Evolutionary conservation across 2,113 vertebrate genomes (phyloP), one percentile per base, ranked within the genome.

Genomic region (Dascyllus trimaculatus): DNA sequence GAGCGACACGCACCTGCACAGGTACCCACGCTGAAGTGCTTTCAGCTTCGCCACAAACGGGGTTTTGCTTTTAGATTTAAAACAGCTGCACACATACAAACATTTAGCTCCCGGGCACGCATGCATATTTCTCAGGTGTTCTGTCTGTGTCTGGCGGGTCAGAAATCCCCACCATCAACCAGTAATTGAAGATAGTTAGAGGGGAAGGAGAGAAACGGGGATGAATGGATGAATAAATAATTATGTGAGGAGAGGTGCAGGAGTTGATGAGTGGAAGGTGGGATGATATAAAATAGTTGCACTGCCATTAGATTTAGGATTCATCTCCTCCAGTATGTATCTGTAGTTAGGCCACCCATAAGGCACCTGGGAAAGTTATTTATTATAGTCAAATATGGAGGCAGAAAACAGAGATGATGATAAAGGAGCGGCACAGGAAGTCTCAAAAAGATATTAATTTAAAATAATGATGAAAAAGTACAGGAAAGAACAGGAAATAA

Each of bases 81-180:
- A 80, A 80, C 81, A 84, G 73, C 73, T 83, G 75, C 73, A 82
- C 52, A 21, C 65, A 63, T 75, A 82, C 18, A 67, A 57, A 68
- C 57, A 15, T 67, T 60, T 54, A 35, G 26, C 52, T 67, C 29
- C 9, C 48, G 71, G 29, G 53, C 49, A 70, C 68, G 73, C 2
- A 0, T 38, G 51, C 0, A 72, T 21, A 57, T 58, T 29, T 75
- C 64, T 68, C 75, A 76, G 72, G 85, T 72, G 78, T 26, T 18
- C 45, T 3, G 80, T 75, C 82, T 85, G 79, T 87, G 81, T 88
- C 88, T 85, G 84, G 75, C 56, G 52, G 78, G 84, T 60, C 60
- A 89, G 78, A 93, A 92, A 89, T 93, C 89, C 92, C 91, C 91
- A 72, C 61, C 73, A 68, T 82, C 81, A 88, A 78, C 66, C 60